These are phyloP conservation scores for Pecten maximus DNA, from an alignment of 2,888 invertebrate species.

Conservation along the genomic window DNA sequence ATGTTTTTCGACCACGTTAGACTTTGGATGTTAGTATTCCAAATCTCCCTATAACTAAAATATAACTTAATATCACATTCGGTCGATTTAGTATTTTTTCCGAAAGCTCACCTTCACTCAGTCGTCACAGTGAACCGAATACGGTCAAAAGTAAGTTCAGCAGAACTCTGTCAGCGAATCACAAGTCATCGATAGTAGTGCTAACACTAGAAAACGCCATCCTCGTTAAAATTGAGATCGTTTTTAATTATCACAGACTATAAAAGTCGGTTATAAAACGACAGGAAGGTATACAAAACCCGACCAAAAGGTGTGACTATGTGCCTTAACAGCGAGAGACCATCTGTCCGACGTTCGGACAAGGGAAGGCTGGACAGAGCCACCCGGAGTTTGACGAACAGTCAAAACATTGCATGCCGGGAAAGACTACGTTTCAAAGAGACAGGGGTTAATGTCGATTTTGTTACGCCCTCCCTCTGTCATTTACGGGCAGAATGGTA, in stretches of 20 bases:
- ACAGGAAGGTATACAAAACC: background rate
- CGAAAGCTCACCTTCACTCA: too few relatives aligned
- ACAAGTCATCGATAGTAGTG: background rate
- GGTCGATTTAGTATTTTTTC: too few relatives aligned
- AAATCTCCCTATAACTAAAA: too few relatives aligned
- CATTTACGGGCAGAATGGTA: background rate
- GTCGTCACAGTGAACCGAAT: too few relatives aligned
- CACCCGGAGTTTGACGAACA: background rate
- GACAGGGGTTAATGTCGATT: background rate
- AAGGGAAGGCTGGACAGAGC: background rate
- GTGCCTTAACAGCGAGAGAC: background rate
- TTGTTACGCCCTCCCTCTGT: constrained; percentile 11
- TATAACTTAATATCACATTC: too few relatives aligned
- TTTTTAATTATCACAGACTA: background rate
- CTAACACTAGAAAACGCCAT: background rate
- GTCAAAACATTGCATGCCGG: background rate
- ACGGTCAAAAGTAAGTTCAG: background rate
- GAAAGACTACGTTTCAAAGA: background rate
- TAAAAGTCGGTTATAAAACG: background rate
- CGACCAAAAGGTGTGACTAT: background rate
- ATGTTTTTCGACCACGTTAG: too few relatives aligned
- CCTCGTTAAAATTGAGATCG: background rate
- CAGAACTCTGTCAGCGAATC: background rate
- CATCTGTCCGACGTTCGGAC: constrained; percentile 14
- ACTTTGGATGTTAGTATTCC: too few relatives aligned